Base-by-base conservation (phyloP, 2,888 invertebrate genomes). In the Polymixis flavicincta region DNA sequence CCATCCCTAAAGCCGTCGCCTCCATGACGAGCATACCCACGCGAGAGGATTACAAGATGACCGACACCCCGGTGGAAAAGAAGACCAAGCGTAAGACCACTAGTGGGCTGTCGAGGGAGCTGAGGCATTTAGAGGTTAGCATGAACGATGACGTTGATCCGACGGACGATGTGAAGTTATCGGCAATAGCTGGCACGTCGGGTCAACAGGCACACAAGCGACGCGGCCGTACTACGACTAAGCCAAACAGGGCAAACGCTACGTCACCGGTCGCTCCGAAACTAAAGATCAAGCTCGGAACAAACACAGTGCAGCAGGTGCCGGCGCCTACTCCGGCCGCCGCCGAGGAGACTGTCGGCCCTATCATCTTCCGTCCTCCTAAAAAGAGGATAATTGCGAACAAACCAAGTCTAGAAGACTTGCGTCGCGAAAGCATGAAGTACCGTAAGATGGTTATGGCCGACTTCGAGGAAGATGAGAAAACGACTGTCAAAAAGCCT, bases 1-100 rank as follows among this genome's bases (percentile, higher is more conserved):
- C 98, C 11, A 98, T 98, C 89, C 98, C 99, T 0, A 99, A 99
- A 93, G 98, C 98, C 6, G 98, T 98, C 14, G 98, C 98, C 37
- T 98, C 98, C 17, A 98, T 98, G 98, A 98, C 98, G 1, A 98
- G 97, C 79, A 98, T 98, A 89, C 98, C 98, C 2, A 98, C 98
- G 0, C 97, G 98, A 85, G 98, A 98, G 84, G 98, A 98, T 90
- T 98, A 98, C 90, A 97, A 98, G 89, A 96, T 97, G 17, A 95
- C 97, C 6, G 98, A 98, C 71, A 97, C 97, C 1, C 97, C 97
- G 55, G 96, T 97, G 86, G 97, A 97, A 89, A 98, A 98, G 92
- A 98, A 98, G 89, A 74, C 65, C 25, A 97, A 98, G 74, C 97
- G 97, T 74, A 96, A 97, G 76, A 93, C 96, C 54, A 92, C 96